phyloP scores from a whole-genome alignment of 2,888 invertebrate genomes.

The Malachius bipustulatus region DNA sequence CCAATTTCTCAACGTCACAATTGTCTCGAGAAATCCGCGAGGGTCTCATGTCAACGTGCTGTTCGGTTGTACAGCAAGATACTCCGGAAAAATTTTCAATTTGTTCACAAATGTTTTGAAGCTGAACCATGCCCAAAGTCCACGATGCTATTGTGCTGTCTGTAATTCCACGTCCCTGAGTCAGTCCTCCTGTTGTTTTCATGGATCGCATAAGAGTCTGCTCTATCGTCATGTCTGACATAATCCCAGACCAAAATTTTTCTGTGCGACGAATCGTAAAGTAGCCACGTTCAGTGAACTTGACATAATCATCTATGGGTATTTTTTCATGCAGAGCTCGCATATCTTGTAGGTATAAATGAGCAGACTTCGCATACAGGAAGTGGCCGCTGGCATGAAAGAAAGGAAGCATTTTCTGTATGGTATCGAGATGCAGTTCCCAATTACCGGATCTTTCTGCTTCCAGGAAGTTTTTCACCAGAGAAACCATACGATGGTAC shows the following conservation, averaged over 20 bases:
- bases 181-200: too few relatives aligned
- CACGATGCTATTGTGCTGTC: too few relatives aligned
- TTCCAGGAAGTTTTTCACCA: constrained; percentile 23
- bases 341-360: constrained; percentile 33
- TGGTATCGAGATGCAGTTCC: constrained; percentile 18
- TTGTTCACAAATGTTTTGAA: too few relatives aligned
- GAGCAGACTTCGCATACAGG: constrained; percentile 26
- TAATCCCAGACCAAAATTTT: constrained; percentile 21
- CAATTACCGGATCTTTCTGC: constrained; percentile 27
- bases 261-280: constrained; percentile 15
- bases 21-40: too few relatives aligned
- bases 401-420: constrained; percentile 12
- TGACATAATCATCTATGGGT: constrained; percentile 16
- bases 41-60: too few relatives aligned
- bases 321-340: constrained; percentile 18
- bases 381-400: constrained; percentile 26
- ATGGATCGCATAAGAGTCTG: too few relatives aligned
- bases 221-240: constrained; percentile 23
- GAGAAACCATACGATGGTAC: constrained; percentile 22
- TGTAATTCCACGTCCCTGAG: too few relatives aligned
- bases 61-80: too few relatives aligned
- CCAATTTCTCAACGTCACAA: too few relatives aligned
- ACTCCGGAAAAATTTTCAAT: too few relatives aligned
- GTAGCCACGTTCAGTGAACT: constrained; percentile 17
- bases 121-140: too few relatives aligned